Percentiles rank a stretch among this genome's conserved stretches.
These are phyloP conservation scores for Drosophila tsacasi DNA, from an alignment of 1,140 invertebrate species.

Conservation along the genomic window DNA sequence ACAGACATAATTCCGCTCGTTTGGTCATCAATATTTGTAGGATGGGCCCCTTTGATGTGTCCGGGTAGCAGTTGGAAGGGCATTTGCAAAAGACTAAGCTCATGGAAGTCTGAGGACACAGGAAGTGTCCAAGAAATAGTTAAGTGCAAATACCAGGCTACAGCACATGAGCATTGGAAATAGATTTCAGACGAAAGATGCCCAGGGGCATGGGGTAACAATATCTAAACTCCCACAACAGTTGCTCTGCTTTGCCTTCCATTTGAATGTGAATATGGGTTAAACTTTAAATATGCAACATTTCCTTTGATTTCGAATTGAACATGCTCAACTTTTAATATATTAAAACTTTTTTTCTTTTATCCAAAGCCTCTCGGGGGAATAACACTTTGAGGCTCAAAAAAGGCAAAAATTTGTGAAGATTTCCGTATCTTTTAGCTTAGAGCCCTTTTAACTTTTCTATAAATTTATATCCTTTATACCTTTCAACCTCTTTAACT, in stretches of 20 bases:
- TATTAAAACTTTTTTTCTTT: slow-evolving; percentile 2
- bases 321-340: slow-evolving; percentile 2
- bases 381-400: neutral
- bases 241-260: neutral
- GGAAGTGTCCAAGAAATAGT: slow-evolving; percentile 47
- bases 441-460: too few relatives aligned
- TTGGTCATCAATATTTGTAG: slow-evolving; percentile 8
- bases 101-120: slow-evolving; percentile 25
- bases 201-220: neutral
- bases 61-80: slow-evolving; percentile 11
- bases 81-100: slow-evolving; percentile 39
- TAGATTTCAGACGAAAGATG: neutral
- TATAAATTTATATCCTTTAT: too few relatives aligned
- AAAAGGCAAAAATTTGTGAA: neutral
- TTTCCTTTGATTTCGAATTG: neutral
- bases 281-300: slow-evolving; percentile 4
- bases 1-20: slow-evolving; percentile 10
- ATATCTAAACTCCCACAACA: neutral
- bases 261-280: neutral
- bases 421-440: neutral
- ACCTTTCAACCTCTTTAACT: too few relatives aligned
- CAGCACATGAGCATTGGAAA: neutral
- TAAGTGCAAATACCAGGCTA: slow-evolving; percentile 28
- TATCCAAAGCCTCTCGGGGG: neutral
- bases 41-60: slow-evolving; percentile 30